These are phyloP conservation scores for Semnornis frantzii DNA, from an alignment of 2,113 vertebrate species.

Conservation along the genomic window DNA sequence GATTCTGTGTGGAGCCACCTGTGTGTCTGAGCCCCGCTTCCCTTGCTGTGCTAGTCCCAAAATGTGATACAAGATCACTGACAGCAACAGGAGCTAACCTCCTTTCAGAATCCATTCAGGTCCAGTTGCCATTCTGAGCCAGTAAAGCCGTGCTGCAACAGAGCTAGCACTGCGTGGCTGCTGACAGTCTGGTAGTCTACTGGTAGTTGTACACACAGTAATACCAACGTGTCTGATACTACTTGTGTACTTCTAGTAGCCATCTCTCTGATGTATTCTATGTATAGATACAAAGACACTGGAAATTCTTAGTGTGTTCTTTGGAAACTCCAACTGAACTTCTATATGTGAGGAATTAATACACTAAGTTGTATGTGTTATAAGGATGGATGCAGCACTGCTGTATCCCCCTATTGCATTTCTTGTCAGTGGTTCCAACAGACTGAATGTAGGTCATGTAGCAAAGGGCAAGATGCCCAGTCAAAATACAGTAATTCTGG, in stretches of 20 bases:
- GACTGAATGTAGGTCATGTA: not conserved
- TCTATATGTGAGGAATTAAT: not conserved
- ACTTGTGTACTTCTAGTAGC: not conserved
- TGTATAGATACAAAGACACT: not conserved
- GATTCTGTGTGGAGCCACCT: not conserved
- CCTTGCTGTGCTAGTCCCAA: not conserved
- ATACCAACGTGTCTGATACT: not conserved
- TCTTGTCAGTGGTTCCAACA: not conserved
- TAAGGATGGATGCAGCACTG: not conserved
- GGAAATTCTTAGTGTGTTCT: not conserved
- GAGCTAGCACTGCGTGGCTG: not conserved
- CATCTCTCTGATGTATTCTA: not conserved
- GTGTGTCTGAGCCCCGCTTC: not conserved
- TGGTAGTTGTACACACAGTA: not conserved
- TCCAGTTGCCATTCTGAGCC: not conserved
- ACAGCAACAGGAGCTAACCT: not conserved
- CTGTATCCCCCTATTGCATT: not conserved
- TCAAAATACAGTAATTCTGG: not conserved
- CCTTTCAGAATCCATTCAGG: not conserved
- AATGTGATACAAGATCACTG: not conserved
- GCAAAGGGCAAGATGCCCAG: not conserved
- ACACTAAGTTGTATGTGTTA: not conserved
- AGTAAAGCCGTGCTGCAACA: not conserved
- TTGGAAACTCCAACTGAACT: not conserved
- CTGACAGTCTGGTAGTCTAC: not conserved